Evolutionary conservation across 2,797 vertebrate species (phyloP), one percentile per base, ranked within the genome.

Genomic region (Sparus aurata): DNA sequence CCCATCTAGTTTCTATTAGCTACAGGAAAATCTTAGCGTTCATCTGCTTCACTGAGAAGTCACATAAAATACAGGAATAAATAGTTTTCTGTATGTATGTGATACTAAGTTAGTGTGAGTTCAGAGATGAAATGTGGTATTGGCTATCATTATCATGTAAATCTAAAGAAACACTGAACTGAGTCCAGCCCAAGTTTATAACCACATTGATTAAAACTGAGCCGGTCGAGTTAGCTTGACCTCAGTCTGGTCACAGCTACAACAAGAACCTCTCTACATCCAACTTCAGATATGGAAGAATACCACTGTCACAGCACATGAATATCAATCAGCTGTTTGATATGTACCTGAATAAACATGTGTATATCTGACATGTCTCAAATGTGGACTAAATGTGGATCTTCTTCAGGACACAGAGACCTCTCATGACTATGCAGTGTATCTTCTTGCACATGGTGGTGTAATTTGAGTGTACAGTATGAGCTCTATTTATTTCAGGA

Each of bases 401-500:
- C 34, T 70, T 66, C 23, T 50, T 27, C 15, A 61, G n/a, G 52
- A 60, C 47, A 47, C 50, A 54, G 45, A 34, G 61, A 25, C 43
- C 64, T 75, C n/a, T 79, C 22, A 47, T 46, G 45, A 50, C 50
- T 55, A 49, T 60, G 13, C 50, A 55, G 25, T 54, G 22, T 15
- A 57, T 78, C 58, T 68, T 46, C 22, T 53, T 75, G 79, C 49
- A 69, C 49, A 77, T 61, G 2, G 17, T 4, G 23, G 53, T 62
- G 52, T 64, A 58, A 78, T 70, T 57, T 20, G 23, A 72, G 22
- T 17, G 3, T 68, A 80, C 62, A 80, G 45, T 74, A 11, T 57
- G 64, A 57, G 75, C 79, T 77, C 79, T 77, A 77, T 82, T 85
- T 89, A 74, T 86, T 85, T 63, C 65, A 78, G 12, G 47, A 75